phyloP scores from a whole-genome alignment of 1,140 invertebrate species.

The Archivesica marissinica region DNA sequence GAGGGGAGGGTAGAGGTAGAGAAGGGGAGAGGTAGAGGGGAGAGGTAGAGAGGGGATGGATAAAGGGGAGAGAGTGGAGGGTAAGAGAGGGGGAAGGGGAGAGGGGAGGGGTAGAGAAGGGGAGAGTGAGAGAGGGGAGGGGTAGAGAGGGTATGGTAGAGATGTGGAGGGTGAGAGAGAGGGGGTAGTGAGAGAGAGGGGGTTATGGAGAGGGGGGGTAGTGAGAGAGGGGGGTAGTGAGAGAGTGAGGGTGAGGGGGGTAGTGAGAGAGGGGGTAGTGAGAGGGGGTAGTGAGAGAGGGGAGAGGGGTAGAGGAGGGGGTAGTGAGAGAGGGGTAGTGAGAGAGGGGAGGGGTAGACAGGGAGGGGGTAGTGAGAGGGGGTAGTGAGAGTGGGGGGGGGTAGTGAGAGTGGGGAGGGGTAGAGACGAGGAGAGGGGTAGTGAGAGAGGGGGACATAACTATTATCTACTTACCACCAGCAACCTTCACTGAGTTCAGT shows the following conservation, averaged over 20 bases:
- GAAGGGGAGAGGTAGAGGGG: no score
- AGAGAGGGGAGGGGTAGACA: not conserved
- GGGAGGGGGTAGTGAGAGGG: not conserved
- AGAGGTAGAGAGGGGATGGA: no score
- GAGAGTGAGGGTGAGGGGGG: not conserved
- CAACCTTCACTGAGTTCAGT: conserved; percentile 11
- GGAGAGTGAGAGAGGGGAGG: no score
- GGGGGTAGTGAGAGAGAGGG: no score
- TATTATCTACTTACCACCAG: conserved; percentile 47
- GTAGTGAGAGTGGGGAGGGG: not conserved
- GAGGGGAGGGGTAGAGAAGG: not conserved
- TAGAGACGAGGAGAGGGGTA: not conserved
- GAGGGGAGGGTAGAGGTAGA: no score
- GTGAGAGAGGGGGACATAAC: not conserved
- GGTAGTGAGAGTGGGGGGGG: not conserved
- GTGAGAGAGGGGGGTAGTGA: no score
- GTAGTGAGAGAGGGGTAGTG: no score
- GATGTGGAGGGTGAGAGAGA: not conserved
- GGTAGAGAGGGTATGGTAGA: not conserved
- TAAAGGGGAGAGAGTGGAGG: no score
- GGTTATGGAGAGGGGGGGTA: no score
- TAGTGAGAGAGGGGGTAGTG: no score
- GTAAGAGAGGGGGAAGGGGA: no score
- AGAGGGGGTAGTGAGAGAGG: no score
- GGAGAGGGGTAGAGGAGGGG: not conserved